Evolutionary conservation across 1,140 invertebrate species (phyloP).

Genomic region (Caenorhabditis briggsae): DNA sequence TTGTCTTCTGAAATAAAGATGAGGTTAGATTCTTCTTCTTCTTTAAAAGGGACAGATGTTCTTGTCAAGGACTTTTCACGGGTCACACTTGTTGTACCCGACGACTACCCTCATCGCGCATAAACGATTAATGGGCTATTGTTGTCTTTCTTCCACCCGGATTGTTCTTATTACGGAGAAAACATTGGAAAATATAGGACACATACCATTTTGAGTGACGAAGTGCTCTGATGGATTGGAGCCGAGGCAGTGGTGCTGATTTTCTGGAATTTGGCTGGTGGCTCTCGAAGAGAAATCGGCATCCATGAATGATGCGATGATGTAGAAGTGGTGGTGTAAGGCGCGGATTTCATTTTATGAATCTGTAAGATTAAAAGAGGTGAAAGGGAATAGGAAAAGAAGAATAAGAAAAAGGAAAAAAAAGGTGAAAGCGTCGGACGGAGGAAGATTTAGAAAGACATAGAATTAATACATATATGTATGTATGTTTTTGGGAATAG

Average conservation of each 20-base stretch:
- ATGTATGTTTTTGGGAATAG: neutral
- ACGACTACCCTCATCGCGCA: slow-evolving; percentile 2
- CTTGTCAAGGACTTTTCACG: slow-evolving; percentile 42
- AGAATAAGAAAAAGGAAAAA: neutral
- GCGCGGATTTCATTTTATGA: slow-evolving; percentile 30
- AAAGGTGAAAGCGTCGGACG: slow-evolving; percentile 15
- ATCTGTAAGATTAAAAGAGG: slow-evolving; percentile 14
- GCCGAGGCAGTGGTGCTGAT: neutral
- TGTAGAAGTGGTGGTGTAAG: slow-evolving; percentile 12
- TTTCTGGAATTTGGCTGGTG: slow-evolving; percentile 2
- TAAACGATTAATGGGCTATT: slow-evolving; percentile 55
- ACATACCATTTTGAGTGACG: slow-evolving; percentile 41
- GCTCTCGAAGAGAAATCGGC: slow-evolving; percentile 28
- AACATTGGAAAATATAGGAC: neutral
- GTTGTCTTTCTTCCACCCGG: slow-evolving; percentile 10
- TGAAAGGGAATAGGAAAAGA: neutral
- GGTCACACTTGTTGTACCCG: slow-evolving; percentile 21
- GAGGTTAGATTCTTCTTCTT: neutral
- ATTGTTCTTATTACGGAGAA: neutral
- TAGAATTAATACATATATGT: neutral
- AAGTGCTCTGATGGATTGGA: neutral
- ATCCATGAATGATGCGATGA: neutral
- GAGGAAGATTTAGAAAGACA: slow-evolving; percentile 39
- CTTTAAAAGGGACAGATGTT: slow-evolving; percentile 25
- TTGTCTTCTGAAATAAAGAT: neutral